A percentile compares a stretch with the other conserved stretches of the same genome.
These are phyloP conservation scores for Pseudorhombus dupliciocellatus DNA, from an alignment of 2,113 vertebrate species.

Conservation along the genomic window DNA sequence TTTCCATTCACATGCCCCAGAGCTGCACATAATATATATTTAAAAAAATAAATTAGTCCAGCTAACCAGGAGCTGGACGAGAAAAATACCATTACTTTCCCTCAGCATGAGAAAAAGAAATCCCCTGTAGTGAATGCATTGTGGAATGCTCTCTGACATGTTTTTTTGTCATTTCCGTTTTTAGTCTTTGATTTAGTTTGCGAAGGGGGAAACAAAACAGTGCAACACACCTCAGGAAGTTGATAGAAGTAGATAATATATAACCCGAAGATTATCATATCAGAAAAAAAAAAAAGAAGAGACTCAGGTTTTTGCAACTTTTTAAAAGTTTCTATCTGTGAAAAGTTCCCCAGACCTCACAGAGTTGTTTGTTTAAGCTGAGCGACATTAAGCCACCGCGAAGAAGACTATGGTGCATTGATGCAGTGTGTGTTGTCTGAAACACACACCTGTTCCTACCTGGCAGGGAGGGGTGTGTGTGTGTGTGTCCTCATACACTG, in stretches of 20 bases:
- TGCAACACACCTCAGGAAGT: constrained; percentile 4
- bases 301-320: not conserved
- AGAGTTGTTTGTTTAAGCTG: not conserved
- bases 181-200: constrained; percentile 38
- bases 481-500: constrained; percentile 65
- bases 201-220: constrained; percentile 24
- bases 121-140: constrained; percentile 52
- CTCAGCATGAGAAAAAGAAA: constrained; percentile 34
- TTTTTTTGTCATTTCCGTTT: constrained; percentile 41
- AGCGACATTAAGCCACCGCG: not conserved
- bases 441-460: constrained; percentile 72
- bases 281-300: not conserved
- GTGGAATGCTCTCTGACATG: constrained; percentile 56
- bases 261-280: not conserved
- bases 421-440: constrained; percentile 25
- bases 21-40: constrained; percentile 71
- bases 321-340: not conserved
- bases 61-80: constrained; percentile 65
- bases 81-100: constrained; percentile 67
- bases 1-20: constrained; percentile 73
- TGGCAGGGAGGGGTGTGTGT: constrained; percentile 61
- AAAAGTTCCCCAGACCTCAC: not conserved
- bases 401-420: not conserved
- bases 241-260: constrained; percentile 9
- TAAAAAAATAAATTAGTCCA: constrained; percentile 71